Evolutionary conservation across 2,113 vertebrate species (phyloP).

Genomic region (Engystomops pustulosus): DNA sequence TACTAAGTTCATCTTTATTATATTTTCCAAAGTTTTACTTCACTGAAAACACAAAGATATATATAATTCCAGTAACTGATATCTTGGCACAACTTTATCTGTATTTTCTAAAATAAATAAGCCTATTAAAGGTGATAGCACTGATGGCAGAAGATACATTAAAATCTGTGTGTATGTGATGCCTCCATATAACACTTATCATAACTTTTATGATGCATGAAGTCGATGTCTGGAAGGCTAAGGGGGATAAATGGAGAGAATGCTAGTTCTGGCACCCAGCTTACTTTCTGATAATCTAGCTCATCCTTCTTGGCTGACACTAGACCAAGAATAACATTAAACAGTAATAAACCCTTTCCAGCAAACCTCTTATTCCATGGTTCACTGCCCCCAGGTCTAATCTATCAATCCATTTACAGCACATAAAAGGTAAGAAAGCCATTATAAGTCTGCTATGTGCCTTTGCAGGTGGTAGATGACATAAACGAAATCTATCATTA

Average conservation of each 20-base stretch:
- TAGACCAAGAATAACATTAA: slow-evolving; percentile 78
- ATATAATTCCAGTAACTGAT: neutral
- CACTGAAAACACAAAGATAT: neutral
- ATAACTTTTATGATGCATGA: slow-evolving; percentile 67
- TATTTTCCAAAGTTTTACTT: neutral
- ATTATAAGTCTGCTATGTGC: slow-evolving; percentile 74
- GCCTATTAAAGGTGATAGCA: slow-evolving; percentile 57
- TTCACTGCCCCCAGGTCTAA: slow-evolving; percentile 74
- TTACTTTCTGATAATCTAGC: slow-evolving; percentile 78
- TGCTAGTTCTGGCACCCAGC: slow-evolving; percentile 72
- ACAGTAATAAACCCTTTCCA: slow-evolving; percentile 78
- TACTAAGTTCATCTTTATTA: too few species aligned
- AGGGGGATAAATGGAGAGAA: slow-evolving; percentile 75
- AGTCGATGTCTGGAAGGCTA: slow-evolving; percentile 66
- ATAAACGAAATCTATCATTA: slow-evolving; percentile 70
- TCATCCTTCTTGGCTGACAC: slow-evolving; percentile 77
- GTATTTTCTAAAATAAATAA: slow-evolving; percentile 65
- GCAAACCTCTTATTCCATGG: slow-evolving; percentile 73
- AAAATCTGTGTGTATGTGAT: slow-evolving; percentile 67
- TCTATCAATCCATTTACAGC: slow-evolving; percentile 80
- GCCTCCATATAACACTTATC: slow-evolving; percentile 66
- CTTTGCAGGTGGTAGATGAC: slow-evolving; percentile 73
- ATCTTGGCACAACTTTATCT: neutral
- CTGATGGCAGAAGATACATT: slow-evolving; percentile 32
- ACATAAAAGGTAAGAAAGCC: slow-evolving; percentile 77